These are phyloP conservation scores for Melanocharis versteri DNA, from an alignment of 2,113 vertebrate species.

Conservation along the genomic window DNA sequence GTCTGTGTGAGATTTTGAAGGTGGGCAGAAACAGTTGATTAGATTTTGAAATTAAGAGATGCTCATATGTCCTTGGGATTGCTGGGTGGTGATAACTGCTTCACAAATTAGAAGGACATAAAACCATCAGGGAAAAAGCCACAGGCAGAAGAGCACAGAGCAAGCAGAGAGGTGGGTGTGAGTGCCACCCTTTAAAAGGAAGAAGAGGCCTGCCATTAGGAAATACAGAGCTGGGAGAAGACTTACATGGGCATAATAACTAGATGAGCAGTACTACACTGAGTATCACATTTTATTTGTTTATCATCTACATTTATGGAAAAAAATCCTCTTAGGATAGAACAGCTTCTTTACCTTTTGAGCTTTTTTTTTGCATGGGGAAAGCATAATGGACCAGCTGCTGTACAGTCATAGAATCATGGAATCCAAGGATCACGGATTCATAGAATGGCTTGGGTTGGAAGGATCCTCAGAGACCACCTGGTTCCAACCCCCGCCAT, in stretches of 20 bases:
- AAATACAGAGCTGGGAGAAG: neutral
- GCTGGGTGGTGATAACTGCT: neutral
- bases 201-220: neutral
- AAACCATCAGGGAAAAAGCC: fast-evolving
- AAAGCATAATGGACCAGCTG: neutral
- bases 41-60: neutral
- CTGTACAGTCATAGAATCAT: neutral
- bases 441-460: neutral
- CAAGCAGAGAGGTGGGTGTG: neutral
- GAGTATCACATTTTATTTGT: neutral
- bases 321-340: neutral
- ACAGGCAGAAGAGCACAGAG: neutral
- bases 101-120: neutral
- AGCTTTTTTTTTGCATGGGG: neutral
- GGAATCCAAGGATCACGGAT: neutral
- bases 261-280: neutral
- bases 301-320: neutral
- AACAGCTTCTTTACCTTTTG: neutral
- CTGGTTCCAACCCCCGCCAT: neutral
- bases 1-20: neutral
- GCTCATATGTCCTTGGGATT: neutral
- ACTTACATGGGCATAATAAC: neutral
- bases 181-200: neutral
- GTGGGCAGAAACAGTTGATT: neutral
- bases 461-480: neutral